Evolutionary conservation across 1,140 invertebrate genomes (phyloP).

Genomic region (Caenorhabditis latens): DNA sequence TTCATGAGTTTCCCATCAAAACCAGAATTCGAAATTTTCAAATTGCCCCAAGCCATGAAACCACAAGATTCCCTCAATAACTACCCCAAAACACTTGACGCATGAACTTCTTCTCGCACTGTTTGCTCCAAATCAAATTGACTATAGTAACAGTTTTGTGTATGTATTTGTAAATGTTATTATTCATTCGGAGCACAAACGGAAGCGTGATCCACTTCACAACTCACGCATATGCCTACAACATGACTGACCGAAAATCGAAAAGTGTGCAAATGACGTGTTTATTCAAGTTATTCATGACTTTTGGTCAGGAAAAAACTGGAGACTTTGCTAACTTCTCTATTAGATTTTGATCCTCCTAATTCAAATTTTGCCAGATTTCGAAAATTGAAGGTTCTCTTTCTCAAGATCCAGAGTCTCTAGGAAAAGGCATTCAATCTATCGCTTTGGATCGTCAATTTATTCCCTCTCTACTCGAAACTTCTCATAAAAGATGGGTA

Average conservation of each 20-base stretch:
- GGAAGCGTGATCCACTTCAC: conserved; percentile 52
- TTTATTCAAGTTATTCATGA: neutral
- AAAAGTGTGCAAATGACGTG: neutral
- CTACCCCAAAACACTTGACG: neutral
- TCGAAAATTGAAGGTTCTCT: no score
- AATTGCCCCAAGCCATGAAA: no score
- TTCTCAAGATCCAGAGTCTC: no score
- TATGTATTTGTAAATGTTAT: conserved; percentile 39
- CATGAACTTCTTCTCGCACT: neutral
- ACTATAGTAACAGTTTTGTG: neutral
- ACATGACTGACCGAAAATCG: neutral
- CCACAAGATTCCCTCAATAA: neutral
- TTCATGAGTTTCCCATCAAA: no score
- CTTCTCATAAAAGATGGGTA: neutral
- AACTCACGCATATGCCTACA: neutral
- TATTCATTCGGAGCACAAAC: conserved; percentile 34
- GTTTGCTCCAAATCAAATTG: neutral
- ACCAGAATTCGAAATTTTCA: no score
- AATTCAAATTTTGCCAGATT: no score
- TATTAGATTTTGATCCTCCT: no score
- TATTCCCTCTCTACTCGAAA: neutral
- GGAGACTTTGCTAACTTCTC: no score
- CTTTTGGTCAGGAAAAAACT: no score
- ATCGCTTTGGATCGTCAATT: no score
- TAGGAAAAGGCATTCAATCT: no score